These are phyloP conservation scores for Oligia strigilis DNA, from an alignment of 2,888 invertebrate species.

Conservation along the genomic window DNA sequence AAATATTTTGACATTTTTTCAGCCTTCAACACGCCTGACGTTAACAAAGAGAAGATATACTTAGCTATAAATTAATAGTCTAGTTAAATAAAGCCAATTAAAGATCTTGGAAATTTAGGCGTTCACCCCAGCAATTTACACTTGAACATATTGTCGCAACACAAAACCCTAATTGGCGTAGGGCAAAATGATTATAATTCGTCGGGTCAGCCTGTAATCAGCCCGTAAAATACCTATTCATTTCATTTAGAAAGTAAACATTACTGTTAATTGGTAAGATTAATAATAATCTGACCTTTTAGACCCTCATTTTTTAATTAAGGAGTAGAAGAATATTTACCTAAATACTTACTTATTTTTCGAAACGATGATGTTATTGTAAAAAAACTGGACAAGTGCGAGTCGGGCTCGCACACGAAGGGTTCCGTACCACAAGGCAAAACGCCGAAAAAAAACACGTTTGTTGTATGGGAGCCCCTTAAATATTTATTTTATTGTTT, in stretches of 20 bases:
- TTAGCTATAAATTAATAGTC: not conserved
- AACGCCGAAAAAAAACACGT: too few species aligned
- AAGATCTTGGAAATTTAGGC: not conserved
- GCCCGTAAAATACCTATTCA: constrained; percentile 42
- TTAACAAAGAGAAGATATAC: not conserved
- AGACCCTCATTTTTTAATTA: constrained; percentile 31
- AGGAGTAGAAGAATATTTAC: not conserved
- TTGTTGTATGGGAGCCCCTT: too few species aligned
- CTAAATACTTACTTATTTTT: too few species aligned
- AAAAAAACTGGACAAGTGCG: too few species aligned
- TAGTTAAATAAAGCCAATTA: constrained; percentile 26
- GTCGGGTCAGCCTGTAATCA: constrained; percentile 38
- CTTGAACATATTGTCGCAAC: constrained; percentile 45
- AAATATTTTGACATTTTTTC: not conserved
- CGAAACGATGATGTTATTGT: not conserved
- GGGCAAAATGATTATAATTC: constrained; percentile 53
- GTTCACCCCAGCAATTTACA: constrained; percentile 13
- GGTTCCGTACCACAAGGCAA: too few species aligned
- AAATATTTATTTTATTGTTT: too few species aligned
- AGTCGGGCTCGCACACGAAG: too few species aligned
- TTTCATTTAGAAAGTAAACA: constrained; percentile 48
- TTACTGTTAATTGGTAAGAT: constrained; percentile 37
- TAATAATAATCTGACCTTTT: constrained; percentile 28
- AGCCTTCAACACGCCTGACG: not conserved
- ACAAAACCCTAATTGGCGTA: constrained; percentile 51